Percentiles rank a stretch among this genome's conserved stretches.
phyloP scores from a whole-genome alignment of 2,888 invertebrate species.

The Sinotaia quadrata region DNA sequence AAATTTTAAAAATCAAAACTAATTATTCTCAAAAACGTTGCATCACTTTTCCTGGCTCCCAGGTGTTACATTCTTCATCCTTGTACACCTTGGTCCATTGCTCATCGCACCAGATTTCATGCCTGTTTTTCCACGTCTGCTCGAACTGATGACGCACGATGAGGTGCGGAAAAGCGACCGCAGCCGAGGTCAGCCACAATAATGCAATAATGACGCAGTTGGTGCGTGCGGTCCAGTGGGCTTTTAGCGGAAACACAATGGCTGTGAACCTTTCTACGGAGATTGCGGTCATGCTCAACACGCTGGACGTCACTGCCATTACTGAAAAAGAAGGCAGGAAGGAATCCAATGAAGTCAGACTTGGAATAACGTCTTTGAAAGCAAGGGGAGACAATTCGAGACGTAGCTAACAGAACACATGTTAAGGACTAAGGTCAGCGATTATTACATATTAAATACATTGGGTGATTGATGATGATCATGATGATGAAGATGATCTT shows the following conservation, averaged over 20 bases:
- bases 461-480: too few species aligned
- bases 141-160: conserved; percentile 42
- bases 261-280: conserved; percentile 65
- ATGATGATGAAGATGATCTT: too few species aligned
- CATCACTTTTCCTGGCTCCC: conserved; percentile 36
- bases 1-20: too few species aligned
- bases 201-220: conserved; percentile 42
- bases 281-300: conserved; percentile 60
- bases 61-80: conserved; percentile 30
- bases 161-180: conserved; percentile 57
- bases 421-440: too few species aligned
- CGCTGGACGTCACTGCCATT: conserved; percentile 59
- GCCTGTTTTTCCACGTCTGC: conserved; percentile 49
- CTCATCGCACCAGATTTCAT: conserved; percentile 60
- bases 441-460: too few species aligned
- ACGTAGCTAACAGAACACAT: too few species aligned
- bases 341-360: too few species aligned
- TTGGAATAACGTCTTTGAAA: too few species aligned
- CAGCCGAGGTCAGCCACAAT: conserved; percentile 42
- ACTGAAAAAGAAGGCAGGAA: conserved; percentile 45
- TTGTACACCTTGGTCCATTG: conserved; percentile 53
- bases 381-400: too few species aligned
- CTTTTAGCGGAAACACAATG: conserved; percentile 60
- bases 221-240: conserved; percentile 41
- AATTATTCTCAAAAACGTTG: too few species aligned